Conservation (phyloP, 2,113 vertebrate species). For the Excalfactoria chinensis region DNA sequence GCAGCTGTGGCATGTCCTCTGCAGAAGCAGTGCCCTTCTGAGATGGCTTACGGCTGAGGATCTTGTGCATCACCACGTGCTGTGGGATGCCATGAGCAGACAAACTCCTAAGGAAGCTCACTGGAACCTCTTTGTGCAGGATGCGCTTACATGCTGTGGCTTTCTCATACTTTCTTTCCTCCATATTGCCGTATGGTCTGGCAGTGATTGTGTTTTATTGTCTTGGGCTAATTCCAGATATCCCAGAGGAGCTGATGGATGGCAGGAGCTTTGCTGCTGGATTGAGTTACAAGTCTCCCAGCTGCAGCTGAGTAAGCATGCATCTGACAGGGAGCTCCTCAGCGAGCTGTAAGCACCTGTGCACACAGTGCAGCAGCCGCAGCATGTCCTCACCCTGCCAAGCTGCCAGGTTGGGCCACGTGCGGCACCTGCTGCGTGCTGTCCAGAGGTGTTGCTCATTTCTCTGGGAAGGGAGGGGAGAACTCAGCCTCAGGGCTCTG, state of each 20-base stretch:
- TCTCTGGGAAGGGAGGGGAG: neutral
- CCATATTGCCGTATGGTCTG: neutral
- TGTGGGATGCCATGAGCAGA: neutral
- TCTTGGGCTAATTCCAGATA: neutral
- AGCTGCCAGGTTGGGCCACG: neutral
- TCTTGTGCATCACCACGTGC: neutral
- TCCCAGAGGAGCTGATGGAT: neutral
- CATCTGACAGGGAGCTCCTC: neutral
- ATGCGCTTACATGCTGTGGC: neutral
- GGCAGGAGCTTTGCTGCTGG: neutral
- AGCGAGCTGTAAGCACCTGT: neutral
- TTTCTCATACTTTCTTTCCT: neutral
- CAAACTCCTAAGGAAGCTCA: neutral
- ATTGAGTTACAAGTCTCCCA: neutral
- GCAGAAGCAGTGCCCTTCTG: neutral
- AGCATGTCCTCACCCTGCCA: neutral
- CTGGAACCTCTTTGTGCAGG: neutral
- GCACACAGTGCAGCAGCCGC: fast-evolving
- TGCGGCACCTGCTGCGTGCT: neutral
- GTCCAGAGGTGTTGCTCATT: neutral
- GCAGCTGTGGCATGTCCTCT: neutral
- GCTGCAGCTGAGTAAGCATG: neutral
- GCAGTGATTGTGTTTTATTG: neutral
- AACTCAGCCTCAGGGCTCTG: neutral
- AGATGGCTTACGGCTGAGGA: neutral